Evolutionary conservation across 64 coral and sea anemone species (phyloP).

Genomic region (Catalaphyllia jardinei): DNA sequence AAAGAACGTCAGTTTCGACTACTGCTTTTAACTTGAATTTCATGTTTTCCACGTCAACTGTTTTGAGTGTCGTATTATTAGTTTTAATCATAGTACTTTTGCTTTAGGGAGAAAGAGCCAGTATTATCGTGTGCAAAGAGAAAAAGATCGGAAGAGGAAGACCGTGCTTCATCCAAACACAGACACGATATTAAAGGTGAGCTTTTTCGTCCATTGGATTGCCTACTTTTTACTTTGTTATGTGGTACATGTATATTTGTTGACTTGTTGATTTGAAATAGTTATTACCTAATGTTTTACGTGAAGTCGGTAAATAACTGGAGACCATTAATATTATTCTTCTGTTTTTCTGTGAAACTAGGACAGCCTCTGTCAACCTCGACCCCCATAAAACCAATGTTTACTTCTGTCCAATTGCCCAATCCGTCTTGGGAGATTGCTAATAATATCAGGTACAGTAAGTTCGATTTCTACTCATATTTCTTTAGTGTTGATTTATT

Average conservation of each 20-base stretch:
- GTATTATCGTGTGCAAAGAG: slow-evolving; percentile 5
- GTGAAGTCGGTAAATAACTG: background rate
- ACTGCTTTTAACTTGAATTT: slow-evolving; percentile 2
- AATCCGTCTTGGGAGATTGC: slow-evolving; percentile 6
- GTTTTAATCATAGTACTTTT: background rate
- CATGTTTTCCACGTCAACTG: background rate
- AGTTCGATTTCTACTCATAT: background rate
- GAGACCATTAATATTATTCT: slow-evolving; percentile 10
- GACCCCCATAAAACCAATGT: slow-evolving; percentile 26
- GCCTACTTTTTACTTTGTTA: background rate
- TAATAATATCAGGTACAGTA: slow-evolving; percentile 8
- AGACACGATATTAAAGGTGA: slow-evolving; percentile 11
- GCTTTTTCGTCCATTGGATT: background rate
- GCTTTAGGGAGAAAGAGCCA: slow-evolving; percentile 15
- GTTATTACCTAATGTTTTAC: background rate
- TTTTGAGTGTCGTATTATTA: background rate
- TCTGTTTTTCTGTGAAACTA: background rate
- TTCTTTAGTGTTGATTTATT: no score
- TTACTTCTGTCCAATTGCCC: background rate
- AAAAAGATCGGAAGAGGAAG: slow-evolving; percentile 15
- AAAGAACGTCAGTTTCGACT: slow-evolving; percentile 29
- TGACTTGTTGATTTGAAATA: slow-evolving; percentile 3
- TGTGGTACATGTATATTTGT: background rate
- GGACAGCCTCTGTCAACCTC: slow-evolving; percentile 25
- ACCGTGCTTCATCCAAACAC: background rate